These are phyloP conservation scores for Monarcha castaneiventris DNA, from an alignment of 2,113 vertebrate genomes.

Conservation along the genomic window DNA sequence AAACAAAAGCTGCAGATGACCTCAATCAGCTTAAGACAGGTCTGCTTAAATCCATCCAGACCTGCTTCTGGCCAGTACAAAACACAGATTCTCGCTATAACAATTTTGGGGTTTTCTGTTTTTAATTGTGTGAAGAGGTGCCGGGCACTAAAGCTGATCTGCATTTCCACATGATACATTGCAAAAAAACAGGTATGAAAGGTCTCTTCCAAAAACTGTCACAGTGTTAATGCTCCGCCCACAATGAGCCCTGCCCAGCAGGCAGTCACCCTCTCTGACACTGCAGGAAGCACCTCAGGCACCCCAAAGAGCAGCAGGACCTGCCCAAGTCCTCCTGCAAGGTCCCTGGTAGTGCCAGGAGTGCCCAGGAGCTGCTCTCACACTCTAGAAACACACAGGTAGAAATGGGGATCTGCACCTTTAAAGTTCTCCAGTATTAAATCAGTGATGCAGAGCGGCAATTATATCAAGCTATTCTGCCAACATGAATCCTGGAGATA, in stretches of 20 bases:
- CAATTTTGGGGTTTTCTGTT: neutral
- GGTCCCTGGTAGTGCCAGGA: neutral
- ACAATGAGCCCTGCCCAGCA: neutral
- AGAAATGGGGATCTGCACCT: slow-evolving; percentile 23
- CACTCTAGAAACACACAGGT: neutral
- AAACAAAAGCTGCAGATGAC: neutral
- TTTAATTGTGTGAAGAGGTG: neutral
- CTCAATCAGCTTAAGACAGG: neutral
- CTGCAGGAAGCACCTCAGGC: neutral
- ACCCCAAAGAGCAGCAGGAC: neutral
- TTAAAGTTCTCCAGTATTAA: slow-evolving; percentile 46
- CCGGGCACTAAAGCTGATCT: neutral
- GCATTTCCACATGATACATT: neutral
- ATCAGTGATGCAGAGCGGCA: slow-evolving; percentile 39
- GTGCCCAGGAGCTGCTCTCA: neutral
- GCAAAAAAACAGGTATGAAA: neutral
- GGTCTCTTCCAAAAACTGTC: neutral
- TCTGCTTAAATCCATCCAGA: neutral
- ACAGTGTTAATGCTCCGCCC: neutral
- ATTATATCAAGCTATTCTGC: slow-evolving; percentile 60
- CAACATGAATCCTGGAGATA: slow-evolving; percentile 45
- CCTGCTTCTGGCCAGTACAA: neutral
- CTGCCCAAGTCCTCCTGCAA: neutral
- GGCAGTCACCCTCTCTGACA: neutral
- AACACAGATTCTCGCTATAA: neutral